Conservation (phyloP, 1,140 invertebrate species). For the Bactericera cockerelli region DNA sequence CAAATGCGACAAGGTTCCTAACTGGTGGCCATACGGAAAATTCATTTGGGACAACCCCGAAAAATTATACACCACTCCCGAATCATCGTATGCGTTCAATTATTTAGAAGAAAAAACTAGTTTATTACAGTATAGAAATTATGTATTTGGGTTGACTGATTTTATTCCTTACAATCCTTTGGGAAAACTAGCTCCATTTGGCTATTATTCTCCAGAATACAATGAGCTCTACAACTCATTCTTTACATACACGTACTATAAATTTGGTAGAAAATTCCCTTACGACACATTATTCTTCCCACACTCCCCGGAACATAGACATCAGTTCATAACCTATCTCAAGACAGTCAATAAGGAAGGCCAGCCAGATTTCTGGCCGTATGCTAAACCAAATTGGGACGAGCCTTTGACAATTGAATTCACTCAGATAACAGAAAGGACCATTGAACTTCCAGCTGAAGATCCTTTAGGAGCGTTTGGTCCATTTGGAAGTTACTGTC, state of each 20-base stretch:
- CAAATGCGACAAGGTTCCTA: neutral
- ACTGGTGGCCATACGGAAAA: neutral
- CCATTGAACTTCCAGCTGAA: neutral
- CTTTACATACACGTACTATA: neutral
- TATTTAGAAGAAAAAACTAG: neutral
- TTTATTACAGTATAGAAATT: neutral
- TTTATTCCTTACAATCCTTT: conserved; percentile 3
- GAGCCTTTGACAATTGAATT: neutral
- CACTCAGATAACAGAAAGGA: neutral
- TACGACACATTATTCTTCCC: neutral
- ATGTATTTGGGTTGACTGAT: neutral
- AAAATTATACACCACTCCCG: neutral
- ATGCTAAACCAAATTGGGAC: neutral
- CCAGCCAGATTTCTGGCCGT: neutral
- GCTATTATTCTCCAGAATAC: neutral
- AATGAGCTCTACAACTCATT: neutral
- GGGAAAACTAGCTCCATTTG: neutral
- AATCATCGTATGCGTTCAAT: neutral
- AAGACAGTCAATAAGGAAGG: neutral
- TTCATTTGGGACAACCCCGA: neutral
- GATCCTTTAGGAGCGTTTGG: neutral
- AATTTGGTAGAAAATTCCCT: neutral
- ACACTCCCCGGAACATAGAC: neutral
- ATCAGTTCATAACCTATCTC: neutral
- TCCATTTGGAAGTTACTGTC: conserved; percentile 4